These are phyloP conservation scores for Oreocharis arfaki DNA, from an alignment of 2,113 vertebrate species.

Conservation along the genomic window DNA sequence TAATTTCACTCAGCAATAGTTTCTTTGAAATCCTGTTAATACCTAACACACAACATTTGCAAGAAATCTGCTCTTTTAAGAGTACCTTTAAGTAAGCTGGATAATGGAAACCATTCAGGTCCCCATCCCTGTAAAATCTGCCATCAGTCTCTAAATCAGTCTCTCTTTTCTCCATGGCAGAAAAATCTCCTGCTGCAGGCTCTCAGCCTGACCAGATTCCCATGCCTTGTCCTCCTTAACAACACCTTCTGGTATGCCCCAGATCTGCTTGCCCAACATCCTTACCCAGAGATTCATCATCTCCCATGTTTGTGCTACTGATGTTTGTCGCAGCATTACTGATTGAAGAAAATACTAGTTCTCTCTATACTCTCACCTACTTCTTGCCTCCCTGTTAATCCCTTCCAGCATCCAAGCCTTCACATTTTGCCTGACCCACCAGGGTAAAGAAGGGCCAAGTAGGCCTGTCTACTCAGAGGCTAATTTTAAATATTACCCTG, in stretches of 20 bases:
- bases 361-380: not conserved
- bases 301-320: not conserved
- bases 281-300: not conserved
- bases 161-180: not conserved
- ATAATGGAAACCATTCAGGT: not conserved
- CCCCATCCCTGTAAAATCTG: not conserved
- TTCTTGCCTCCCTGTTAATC: not conserved
- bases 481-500: not conserved
- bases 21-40: not conserved
- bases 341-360: not conserved
- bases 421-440: not conserved
- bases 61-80: not conserved
- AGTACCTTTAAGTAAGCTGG: not conserved
- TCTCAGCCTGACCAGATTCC: not conserved
- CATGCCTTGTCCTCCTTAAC: not conserved
- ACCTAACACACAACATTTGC: not conserved
- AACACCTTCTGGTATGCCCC: not conserved
- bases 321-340: not conserved
- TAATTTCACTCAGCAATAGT: not conserved
- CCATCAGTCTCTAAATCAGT: not conserved
- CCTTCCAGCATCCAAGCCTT: not conserved
- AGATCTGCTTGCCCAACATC: not conserved
- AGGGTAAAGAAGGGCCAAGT: not conserved
- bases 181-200: not conserved
- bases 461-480: not conserved